phyloP scores from a whole-genome alignment of 2,888 invertebrate genomes.

The Thumatha senex region DNA sequence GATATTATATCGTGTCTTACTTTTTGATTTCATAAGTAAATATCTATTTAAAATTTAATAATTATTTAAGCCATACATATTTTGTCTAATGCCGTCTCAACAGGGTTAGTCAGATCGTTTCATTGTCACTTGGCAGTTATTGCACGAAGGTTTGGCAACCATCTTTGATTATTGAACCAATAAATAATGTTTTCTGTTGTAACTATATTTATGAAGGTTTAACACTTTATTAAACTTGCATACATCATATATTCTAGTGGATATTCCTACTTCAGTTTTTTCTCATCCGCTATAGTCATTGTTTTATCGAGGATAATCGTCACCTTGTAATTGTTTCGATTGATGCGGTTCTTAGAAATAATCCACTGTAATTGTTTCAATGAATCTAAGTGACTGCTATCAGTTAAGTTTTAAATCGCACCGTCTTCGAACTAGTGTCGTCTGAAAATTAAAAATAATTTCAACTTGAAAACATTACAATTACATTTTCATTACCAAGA shows the following conservation, averaged over 20 bases:
- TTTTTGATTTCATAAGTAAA: slow-evolving; percentile 3
- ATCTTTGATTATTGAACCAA: background rate
- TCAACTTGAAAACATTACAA: no score
- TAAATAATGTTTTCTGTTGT: background rate
- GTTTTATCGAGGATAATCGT: slow-evolving; percentile 6
- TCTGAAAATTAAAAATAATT: no score
- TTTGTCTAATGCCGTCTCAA: no score
- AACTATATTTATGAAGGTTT: no score
- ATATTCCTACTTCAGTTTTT: slow-evolving; percentile 7
- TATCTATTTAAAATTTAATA: no score
- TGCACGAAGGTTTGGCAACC: slow-evolving; percentile 22
- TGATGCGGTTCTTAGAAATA: slow-evolving; percentile 7
- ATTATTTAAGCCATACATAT: background rate
- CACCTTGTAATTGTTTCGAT: slow-evolving; percentile 5
- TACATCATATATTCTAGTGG: slow-evolving; percentile 15
- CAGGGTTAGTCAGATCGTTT: no score
- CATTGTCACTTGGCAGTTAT: slow-evolving; percentile 1
- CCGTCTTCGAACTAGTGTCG: no score
- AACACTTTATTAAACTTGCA: background rate
- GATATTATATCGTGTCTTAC: slow-evolving; percentile 31
- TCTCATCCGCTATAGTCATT: slow-evolving; percentile 11
- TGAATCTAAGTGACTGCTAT: background rate
- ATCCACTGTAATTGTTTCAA: slow-evolving; percentile 18
- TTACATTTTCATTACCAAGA: no score
- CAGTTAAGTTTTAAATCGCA: no score